Conservation (phyloP, 2,113 vertebrate genomes). For the Bubo bubo region DNA sequence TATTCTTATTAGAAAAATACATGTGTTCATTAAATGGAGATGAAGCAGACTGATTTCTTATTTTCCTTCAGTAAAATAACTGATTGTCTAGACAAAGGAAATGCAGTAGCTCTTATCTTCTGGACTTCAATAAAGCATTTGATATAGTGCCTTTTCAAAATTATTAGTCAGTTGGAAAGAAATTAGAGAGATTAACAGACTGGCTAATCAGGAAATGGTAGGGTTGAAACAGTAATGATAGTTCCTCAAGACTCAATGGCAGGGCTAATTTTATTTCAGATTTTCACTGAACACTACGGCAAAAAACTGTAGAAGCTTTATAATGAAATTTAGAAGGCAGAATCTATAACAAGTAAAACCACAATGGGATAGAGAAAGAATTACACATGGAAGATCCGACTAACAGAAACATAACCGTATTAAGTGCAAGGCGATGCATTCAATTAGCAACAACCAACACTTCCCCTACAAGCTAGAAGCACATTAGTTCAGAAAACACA, state of each 20-base stretch:
- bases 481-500: background rate
- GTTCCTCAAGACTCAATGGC: background rate
- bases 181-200: conserved; percentile 2
- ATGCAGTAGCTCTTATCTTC: background rate
- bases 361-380: background rate
- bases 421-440: background rate
- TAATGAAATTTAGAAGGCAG: conserved; percentile 2
- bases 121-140: background rate
- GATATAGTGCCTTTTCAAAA: background rate
- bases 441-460: background rate
- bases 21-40: background rate
- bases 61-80: background rate
- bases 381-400: background rate
- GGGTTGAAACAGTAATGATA: background rate
- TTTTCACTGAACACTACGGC: background rate
- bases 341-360: background rate
- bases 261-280: background rate
- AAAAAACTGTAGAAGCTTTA: background rate
- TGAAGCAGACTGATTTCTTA: background rate
- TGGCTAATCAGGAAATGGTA: conserved; percentile 10
- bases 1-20: background rate
- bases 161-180: background rate
- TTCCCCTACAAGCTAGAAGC: background rate
- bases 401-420: background rate
- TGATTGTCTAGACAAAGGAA: background rate